phyloP scores from a whole-genome alignment of 2,888 invertebrate genomes.

The Polyommatus iphigenia region DNA sequence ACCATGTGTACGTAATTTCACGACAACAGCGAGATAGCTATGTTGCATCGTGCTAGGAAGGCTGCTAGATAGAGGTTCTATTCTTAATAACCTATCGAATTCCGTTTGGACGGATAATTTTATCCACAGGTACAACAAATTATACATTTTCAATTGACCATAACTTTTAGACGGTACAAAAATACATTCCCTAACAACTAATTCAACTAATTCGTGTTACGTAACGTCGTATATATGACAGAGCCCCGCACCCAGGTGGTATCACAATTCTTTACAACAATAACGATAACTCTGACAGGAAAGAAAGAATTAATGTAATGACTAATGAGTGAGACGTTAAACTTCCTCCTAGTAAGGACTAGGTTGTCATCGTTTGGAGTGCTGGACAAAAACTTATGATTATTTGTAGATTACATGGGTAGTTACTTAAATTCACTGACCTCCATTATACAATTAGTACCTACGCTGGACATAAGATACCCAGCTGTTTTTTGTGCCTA shows the following conservation, averaged over 20 bases:
- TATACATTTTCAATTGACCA: constrained; percentile 68
- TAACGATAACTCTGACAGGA: constrained; percentile 43
- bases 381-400: too few relatives aligned
- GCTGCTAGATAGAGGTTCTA: constrained; percentile 46
- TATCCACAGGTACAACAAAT: constrained; percentile 65
- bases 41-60: constrained; percentile 6
- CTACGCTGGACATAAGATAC: too few relatives aligned
- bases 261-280: constrained; percentile 69
- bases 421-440: too few relatives aligned
- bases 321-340: constrained; percentile 50
- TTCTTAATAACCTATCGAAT: constrained; percentile 60
- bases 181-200: constrained; percentile 71
- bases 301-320: constrained; percentile 43
- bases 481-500: too few relatives aligned
- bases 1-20: too few relatives aligned
- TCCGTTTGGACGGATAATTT: constrained; percentile 74
- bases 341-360: background rate
- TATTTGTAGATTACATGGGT: too few relatives aligned
- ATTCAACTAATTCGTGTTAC: constrained; percentile 62
- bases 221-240: constrained; percentile 32
- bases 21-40: background rate
- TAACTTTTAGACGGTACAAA: constrained; percentile 64
- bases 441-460: too few relatives aligned
- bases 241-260: constrained; percentile 55
- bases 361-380: too few relatives aligned